Base-by-base conservation (phyloP, 1,140 invertebrate species). In the Carposina sasakii region DNA sequence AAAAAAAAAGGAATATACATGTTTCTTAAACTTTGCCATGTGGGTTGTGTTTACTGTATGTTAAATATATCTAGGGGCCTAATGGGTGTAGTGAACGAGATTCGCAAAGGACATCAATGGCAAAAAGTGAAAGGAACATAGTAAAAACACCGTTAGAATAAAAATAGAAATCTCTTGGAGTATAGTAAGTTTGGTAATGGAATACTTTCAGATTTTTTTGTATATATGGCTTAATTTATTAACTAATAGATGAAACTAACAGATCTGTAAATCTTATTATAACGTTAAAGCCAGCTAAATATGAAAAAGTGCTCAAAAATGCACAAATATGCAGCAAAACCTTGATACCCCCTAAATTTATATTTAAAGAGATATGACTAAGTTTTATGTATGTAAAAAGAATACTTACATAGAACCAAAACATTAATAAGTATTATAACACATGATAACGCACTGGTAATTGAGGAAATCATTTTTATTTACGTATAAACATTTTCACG, bases 381-480 rank as follows among this genome's bases (percentile, higher is more conserved):
- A 19, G 8, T 26, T 12, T 15, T 17, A 17, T 16, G 10, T 17
- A 4, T 21, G 21, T 28, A 43, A 30, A 26, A 31, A 22, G 33
- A 46, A 28, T 61, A 81, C 77, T 71, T 61, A 78, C 75, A 76
- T 76, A 55, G 60, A 60, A 65, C 48, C 48, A 55, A 52, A 46
- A 45, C 58, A 47, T 63, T 50, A 19, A 70, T 48, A 58, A 71
- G 39, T 39, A 64, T 33, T 40, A 65, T 54, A 53, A 66, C 51
- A 67, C 57, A 63, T 34, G 67, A 61, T 54, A 70, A 65, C 52
- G 74, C 55, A 65, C 57, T 57, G 49, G 65, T 63, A 36, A 52
- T 48, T 49, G 48, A 46, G 52, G 60, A 57, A 77, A 70, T 68
- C 77, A 81, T 81, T 77, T 73, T 76, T 73, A 81, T 76, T 74